phyloP scores from a whole-genome alignment of 2,113 vertebrate species.

The Rousettus leschenaultii region DNA sequence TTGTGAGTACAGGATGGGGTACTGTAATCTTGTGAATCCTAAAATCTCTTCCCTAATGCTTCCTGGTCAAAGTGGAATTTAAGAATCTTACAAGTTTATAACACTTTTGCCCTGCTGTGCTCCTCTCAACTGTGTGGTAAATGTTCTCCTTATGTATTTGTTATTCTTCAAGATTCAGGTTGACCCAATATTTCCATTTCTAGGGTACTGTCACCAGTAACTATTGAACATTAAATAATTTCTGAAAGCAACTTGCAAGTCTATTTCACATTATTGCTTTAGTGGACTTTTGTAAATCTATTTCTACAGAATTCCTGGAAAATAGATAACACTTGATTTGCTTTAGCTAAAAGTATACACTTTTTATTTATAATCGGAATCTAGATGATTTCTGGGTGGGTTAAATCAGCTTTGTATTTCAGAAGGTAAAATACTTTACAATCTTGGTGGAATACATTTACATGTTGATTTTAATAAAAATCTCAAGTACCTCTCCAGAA shows the following conservation, averaged over 20 bases:
- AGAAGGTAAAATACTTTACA: background rate
- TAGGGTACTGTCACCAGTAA: background rate
- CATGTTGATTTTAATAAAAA: constrained; percentile 36
- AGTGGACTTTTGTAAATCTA: background rate
- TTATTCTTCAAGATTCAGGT: background rate
- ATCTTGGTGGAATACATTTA: constrained; percentile 35
- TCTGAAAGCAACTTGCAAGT: background rate
- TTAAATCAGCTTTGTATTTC: constrained; percentile 41
- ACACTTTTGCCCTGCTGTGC: background rate
- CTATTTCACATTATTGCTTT: background rate
- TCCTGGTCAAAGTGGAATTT: background rate
- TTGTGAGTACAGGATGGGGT: background rate
- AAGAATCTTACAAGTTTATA: background rate
- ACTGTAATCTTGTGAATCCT: background rate
- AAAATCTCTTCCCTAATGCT: background rate
- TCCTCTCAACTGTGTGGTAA: background rate
- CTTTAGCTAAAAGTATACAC: constrained; percentile 8
- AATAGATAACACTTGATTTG: background rate
- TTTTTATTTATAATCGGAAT: constrained; percentile 38
- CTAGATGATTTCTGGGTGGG: constrained; percentile 21
- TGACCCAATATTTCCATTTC: background rate
- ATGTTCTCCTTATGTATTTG: background rate
- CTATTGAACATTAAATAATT: background rate
- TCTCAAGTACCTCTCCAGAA: background rate
- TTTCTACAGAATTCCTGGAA: constrained; percentile 27